Evolutionary conservation across 1,140 invertebrate genomes (phyloP).

Genomic region (Tribolium madens): DNA sequence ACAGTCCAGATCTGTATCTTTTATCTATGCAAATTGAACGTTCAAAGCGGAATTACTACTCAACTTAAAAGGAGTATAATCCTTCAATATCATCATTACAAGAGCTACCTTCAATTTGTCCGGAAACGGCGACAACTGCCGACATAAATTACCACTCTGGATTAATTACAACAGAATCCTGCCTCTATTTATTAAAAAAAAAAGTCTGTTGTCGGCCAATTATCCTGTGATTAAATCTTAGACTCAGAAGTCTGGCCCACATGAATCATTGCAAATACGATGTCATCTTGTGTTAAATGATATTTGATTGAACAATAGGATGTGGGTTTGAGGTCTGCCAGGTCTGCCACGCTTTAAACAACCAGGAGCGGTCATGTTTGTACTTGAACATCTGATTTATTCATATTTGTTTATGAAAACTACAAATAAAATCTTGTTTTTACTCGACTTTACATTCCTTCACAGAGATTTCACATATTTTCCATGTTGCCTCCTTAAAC

Average conservation of each 20-base stretch:
- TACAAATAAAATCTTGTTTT: background rate
- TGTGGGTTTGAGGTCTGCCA: slow-evolving; percentile 45
- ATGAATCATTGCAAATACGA: slow-evolving; percentile 35
- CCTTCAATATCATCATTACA: slow-evolving; percentile 3
- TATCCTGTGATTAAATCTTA: slow-evolving; percentile 15
- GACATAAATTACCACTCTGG: background rate
- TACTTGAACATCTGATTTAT: slow-evolving; percentile 25
- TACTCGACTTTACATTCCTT: background rate
- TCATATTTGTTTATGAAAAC: background rate
- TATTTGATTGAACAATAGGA: slow-evolving; percentile 50
- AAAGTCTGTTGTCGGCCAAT: no score
- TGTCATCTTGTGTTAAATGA: slow-evolving; percentile 47
- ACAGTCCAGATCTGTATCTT: slow-evolving; percentile 9
- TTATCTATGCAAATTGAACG: slow-evolving; percentile 24
- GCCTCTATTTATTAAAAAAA: no score
- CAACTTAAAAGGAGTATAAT: background rate
- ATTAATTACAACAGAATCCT: background rate
- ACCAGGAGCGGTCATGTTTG: slow-evolving; percentile 43
- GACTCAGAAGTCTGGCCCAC: slow-evolving; percentile 18
- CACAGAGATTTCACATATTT: background rate
- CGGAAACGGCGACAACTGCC: background rate
- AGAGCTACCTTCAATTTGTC: background rate
- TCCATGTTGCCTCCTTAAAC: no score
- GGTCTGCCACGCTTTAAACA: slow-evolving; percentile 40
- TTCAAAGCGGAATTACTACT: slow-evolving; percentile 4